These are phyloP conservation scores for Nymphicus hollandicus DNA, from an alignment of 2,113 vertebrate species.

Conservation along the genomic window DNA sequence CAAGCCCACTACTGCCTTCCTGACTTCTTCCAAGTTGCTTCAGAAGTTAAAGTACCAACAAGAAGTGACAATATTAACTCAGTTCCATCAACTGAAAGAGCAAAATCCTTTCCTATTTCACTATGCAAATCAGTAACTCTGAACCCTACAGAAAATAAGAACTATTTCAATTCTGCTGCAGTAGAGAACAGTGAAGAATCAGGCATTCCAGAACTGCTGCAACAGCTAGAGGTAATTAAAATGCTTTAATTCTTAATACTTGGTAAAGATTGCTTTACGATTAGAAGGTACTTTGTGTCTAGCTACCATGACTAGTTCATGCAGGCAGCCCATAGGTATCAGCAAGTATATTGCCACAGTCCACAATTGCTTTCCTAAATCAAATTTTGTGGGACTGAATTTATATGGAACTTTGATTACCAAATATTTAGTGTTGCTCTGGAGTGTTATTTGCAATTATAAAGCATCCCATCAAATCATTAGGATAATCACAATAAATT, in stretches of 20 bases:
- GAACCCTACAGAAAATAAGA: constrained; percentile 71
- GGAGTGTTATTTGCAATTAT: background rate
- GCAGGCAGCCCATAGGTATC: background rate
- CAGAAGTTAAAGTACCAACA: constrained; percentile 79
- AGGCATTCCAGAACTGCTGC: constrained; percentile 28
- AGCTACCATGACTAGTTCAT: background rate
- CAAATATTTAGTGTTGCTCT: background rate
- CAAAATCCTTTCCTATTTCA: constrained; percentile 68
- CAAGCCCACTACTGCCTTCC: constrained; percentile 75
- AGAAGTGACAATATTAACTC: constrained; percentile 32
- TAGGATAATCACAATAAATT: background rate
- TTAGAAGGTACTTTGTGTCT: background rate
- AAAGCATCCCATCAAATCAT: background rate
- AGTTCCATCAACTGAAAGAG: constrained; percentile 38
- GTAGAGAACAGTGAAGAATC: constrained; percentile 20
- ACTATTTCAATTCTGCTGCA: constrained; percentile 51
- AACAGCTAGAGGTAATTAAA: constrained; percentile 77
- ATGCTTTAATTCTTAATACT: background rate
- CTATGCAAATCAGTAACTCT: constrained; percentile 40
- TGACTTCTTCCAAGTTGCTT: constrained; percentile 74
- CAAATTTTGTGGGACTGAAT: background rate
- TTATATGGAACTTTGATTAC: background rate
- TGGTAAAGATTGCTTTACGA: background rate
- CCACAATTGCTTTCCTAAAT: background rate
- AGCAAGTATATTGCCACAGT: background rate